Evolutionary conservation across 1,140 invertebrate genomes (phyloP), one percentile per base, ranked within the genome.

Genomic region (Sipha flava): DNA sequence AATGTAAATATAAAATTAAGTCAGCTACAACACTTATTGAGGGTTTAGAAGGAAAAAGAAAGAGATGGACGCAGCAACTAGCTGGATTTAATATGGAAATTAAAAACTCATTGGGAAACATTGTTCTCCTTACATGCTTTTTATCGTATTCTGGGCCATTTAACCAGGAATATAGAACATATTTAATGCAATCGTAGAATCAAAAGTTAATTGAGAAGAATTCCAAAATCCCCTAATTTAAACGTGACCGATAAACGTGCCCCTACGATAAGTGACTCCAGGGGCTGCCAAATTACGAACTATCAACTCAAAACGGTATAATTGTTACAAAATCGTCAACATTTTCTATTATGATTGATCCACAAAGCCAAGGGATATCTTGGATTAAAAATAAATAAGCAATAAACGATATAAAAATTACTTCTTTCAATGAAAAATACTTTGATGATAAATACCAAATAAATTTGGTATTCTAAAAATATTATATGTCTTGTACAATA

Each of bases 341-440:
- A 83, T 97, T 93, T 90, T 94, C 94, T n/a, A 86, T 98, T 47
- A 91, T 97, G 83, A 92, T 97, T 81, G 95, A 97, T 88, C 95
- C 95, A 1, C 94, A 96, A 87, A 90, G 91, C 37, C 95, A 97
- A 86, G 95, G 95, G 9, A 95, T 94, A 85, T 92, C 93, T 84
- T 98, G 95, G 95, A 91, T 98, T 9, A 94, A 94, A 85, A 94
- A 91, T 82, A 93, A 96, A 92, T 94, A 97, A 86, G 93, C 93
- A 83, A 86, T 87, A 1, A 94, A 94, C 86, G 91, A 93, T 59
- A 83, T 97, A n/a, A 88, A 91, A 83, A 88, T 95, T 7, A 88
- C 95, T 21, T 94, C 94, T 85, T 90, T 95, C 37, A 90, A 90
- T 34, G 92, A 95, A 86, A 84, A 88, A 12, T 92, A 94, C 86